These are phyloP conservation scores for Hermaeophaga mercurialis DNA, from an alignment of 2,888 invertebrate species.

Conservation along the genomic window DNA sequence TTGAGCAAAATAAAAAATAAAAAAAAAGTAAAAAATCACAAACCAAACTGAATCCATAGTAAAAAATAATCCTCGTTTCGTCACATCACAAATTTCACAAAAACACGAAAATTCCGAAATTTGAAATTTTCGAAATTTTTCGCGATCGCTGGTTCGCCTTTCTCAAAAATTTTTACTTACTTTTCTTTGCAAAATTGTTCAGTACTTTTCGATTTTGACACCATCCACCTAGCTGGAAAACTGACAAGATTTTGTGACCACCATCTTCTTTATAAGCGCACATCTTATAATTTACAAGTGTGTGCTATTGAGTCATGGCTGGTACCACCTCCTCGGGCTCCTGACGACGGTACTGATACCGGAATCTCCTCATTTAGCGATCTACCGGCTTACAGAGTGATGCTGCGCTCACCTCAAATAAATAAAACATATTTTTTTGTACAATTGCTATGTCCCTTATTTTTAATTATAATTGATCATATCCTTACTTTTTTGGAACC, in stretches of 20 bases:
- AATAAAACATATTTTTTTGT: no score
- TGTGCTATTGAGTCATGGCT: conserved; percentile 33
- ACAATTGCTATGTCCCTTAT: no score
- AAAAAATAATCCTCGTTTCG: conserved; percentile 3
- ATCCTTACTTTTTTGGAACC: no score
- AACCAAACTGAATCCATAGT: conserved; percentile 5
- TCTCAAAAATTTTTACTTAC: conserved; percentile 32
- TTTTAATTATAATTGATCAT: no score
- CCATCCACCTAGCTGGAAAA: conserved; percentile 36
- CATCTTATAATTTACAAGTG: conserved; percentile 34
- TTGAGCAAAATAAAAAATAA: background rate
- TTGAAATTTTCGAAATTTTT: background rate
- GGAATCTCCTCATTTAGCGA: conserved; percentile 31
- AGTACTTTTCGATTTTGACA: conserved; percentile 30
- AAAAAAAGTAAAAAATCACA: conserved; percentile 5
- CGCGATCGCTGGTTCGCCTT: conserved; percentile 20
- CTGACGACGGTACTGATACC: background rate
- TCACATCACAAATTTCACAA: conserved; percentile 9
- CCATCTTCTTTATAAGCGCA: conserved; percentile 39
- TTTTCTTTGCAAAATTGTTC: conserved; percentile 25
- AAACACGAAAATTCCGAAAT: background rate
- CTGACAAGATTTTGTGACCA: conserved; percentile 33
- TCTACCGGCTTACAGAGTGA: background rate
- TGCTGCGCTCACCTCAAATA: no score
- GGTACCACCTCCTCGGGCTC: conserved; percentile 32